Base-by-base conservation (phyloP, 2,888 invertebrate genomes). In the Tenthredo distinguenda region DNA sequence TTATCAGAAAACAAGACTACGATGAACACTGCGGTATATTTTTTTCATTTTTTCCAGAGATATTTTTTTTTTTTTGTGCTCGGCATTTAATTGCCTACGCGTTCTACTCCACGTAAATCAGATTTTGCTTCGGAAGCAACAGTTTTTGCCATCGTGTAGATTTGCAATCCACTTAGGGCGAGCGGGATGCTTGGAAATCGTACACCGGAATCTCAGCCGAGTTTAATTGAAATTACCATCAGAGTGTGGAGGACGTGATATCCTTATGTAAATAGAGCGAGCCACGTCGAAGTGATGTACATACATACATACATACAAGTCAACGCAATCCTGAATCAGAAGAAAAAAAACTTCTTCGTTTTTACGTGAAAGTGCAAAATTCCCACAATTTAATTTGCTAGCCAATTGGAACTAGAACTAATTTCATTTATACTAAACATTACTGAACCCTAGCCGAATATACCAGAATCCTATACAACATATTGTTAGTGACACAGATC, bases 141-240 rank as follows among this genome's bases (percentile, higher is more conserved):
- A 50, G 50, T 50, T 55, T 55, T 55, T 55, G 55, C n/a, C 50
- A 50, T n/a, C n/a, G n/a, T 1, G 50, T 26, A 31, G 1, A 68
- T 12, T 15, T 31, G 72, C 72, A 40, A 72, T 72, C 72, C 37
- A 40, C 37, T 72, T 6, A n/a, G 50, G 50, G 18, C 12, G 21
- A 37, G 40, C 5, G 10, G 43, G 4, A 21, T 43, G 40, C 12
- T 72, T 21, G 72, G 40, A 18, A 37, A 37, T 40, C 37, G 37
- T 21, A 72, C 37, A 72, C n/a, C 18, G 21, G 40, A n/a, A 40
- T 72, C 40, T 40, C n/a, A 72, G 72, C 18, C 21, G n/a, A 72
- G 40, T 72, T 72, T 72, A 72, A 72, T 72, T 72, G 72, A 43
- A 72, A 72, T 72, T 43, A n/a, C n/a, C 21, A 40, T 15, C 72